phyloP scores from a whole-genome alignment of 2,113 vertebrate genomes.

The Poecile atricapillus region DNA sequence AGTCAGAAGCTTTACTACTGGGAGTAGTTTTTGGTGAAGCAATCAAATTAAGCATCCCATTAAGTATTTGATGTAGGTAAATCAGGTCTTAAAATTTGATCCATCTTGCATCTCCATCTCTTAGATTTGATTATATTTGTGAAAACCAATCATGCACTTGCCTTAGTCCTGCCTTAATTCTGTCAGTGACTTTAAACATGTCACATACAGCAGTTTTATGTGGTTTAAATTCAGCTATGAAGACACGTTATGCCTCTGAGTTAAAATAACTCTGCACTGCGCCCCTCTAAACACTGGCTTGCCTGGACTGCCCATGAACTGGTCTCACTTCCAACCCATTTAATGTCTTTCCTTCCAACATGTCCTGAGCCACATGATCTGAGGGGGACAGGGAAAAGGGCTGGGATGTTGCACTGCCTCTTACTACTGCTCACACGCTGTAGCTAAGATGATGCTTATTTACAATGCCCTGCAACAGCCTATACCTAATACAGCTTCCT shows the following conservation, averaged over 20 bases:
- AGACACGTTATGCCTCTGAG: not conserved
- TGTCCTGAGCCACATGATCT: rapidly evolving
- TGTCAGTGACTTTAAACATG: not conserved
- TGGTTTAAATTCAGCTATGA: not conserved
- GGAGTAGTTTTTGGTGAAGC: slow-evolving; percentile 4
- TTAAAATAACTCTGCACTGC: not conserved
- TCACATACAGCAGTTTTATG: not conserved
- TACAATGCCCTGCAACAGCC: not conserved
- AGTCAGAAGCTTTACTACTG: slow-evolving; percentile 1
- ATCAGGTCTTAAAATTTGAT: slow-evolving; percentile 5
- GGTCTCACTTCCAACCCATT: not conserved
- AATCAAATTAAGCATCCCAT: slow-evolving; percentile 45
- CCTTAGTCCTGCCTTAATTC: not conserved
- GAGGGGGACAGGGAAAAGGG: not conserved
- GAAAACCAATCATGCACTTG: not conserved
- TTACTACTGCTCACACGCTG: not conserved
- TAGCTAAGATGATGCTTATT: not conserved
- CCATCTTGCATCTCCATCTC: not conserved
- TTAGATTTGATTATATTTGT: not conserved
- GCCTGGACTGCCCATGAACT: not conserved
- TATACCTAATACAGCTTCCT: not conserved
- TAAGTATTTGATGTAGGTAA: slow-evolving; percentile 32
- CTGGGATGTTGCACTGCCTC: not conserved
- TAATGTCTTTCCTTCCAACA: not conserved
- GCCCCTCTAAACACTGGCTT: not conserved